Base-by-base conservation (phyloP, 2,113 vertebrate genomes). In the Zosterops pallidus region DNA sequence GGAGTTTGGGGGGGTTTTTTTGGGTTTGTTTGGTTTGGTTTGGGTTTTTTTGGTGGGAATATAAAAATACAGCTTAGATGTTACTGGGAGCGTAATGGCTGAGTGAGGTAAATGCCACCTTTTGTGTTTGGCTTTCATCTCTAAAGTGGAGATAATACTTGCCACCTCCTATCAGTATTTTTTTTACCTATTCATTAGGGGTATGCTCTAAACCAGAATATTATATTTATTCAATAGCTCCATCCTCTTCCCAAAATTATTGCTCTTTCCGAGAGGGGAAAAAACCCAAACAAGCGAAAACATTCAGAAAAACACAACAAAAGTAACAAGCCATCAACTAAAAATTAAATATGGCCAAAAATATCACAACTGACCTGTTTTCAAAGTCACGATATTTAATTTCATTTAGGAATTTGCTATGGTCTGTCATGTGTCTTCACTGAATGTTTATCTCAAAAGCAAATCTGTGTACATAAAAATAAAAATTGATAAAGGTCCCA, bases 291-390 rank as follows among this genome's bases (percentile, higher is more conserved):
- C 28, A 19, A n/a, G 14, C 3, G 41, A 49, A 35, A 28, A 31
- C 3, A 11, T 39, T 33, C 15, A 25, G 10, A 37, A 60, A 69
- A 86, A 26, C 14, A 6, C 37, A 60, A 24, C 11, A 25, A 60
- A 75, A 25, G 3, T 0, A 0, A 15, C 29, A n/a, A 67, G 6
- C 15, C 25, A 25, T 35, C n/a, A 15, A 37, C 6, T 19, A 25
- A 10, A 53, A 82, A 42, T 29, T 9, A 76, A 62, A 71, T 31
- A 7, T 42, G 14, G 5, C 9, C 19, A 60, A 35, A 78, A 52
- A 29, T 41, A 28, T 2, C 23, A 31, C 5, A 4, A 31, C 9
- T 44, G 39, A 19, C 20, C 24, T n/a, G 4, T 62, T 84, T 91
- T 11, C 13, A 60, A 33, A 60, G 11, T 57, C 3, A 14, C 8